A percentile compares a stretch with the other conserved stretches of the same genome.
Evolutionary conservation across 1,140 invertebrate genomes (phyloP).

Genomic region (Solenopsis invicta): DNA sequence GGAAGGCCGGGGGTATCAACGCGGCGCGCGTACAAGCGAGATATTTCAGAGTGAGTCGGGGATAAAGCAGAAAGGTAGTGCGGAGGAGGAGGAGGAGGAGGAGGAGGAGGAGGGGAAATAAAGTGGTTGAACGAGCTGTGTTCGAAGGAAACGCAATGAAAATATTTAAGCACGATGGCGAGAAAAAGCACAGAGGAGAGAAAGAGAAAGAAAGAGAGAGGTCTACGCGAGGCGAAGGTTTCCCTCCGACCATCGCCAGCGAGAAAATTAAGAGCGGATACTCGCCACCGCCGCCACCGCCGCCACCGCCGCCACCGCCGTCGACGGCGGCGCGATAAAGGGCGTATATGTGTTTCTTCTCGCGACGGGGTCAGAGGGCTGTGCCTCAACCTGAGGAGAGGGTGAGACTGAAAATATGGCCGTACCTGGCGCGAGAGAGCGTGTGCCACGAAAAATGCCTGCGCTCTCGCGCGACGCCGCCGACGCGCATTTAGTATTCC

Average conservation of each 20-base stretch:
- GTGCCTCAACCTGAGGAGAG: background rate
- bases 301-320: background rate
- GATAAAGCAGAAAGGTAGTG: background rate
- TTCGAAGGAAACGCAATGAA: conserved; percentile 30
- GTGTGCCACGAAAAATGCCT: conserved; percentile 40
- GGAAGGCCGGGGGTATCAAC: too few relatives aligned
- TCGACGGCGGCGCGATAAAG: conserved; percentile 28
- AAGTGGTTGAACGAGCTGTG: conserved; percentile 41
- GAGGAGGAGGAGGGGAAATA: background rate
- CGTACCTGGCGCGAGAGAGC: background rate
- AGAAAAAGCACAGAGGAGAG: background rate
- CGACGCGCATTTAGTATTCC: conserved; percentile 56
- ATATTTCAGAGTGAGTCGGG: conserved; percentile 31
- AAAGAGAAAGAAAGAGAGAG: background rate
- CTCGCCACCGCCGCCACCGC: background rate
- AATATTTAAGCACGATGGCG: conserved; percentile 51
- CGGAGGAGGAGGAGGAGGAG: too few relatives aligned
- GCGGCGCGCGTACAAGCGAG: conserved; percentile 21
- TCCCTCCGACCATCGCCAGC: background rate
- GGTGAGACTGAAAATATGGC: conserved; percentile 28
- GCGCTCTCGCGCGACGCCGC: background rate
- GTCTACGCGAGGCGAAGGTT: background rate
- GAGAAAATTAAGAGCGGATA: conserved; percentile 49
- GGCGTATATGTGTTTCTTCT: conserved; percentile 15
- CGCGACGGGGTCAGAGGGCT: background rate